Evolutionary conservation across 2,797 vertebrate species (phyloP).

Genomic region (Thaleichthys pacificus): DNA sequence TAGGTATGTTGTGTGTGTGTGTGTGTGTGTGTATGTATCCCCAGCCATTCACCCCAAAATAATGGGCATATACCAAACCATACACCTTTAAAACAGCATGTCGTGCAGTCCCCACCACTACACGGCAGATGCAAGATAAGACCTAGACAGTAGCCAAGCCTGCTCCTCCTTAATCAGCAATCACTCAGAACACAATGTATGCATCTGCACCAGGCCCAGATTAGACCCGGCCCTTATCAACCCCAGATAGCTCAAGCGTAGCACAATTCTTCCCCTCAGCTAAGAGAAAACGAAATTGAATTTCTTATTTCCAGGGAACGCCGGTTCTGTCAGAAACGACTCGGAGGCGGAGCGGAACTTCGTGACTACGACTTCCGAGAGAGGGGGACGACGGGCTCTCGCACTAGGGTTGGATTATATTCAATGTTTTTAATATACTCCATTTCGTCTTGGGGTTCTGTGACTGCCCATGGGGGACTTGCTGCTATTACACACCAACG

Average conservation of each 20-base stretch:
- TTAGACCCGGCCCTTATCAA: constrained; percentile 55
- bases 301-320: constrained; percentile 12
- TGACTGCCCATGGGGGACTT: constrained; percentile 22
- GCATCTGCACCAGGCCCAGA: constrained; percentile 44
- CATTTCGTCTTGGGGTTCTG: constrained; percentile 23
- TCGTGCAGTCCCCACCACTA: constrained; percentile 35
- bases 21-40: background rate
- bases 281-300: constrained; percentile 10
- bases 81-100: too few relatives aligned
- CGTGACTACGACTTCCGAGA: background rate
- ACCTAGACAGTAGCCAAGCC: constrained; percentile 34
- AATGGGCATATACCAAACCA: background rate
- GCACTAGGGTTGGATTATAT: background rate
- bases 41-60: too few relatives aligned
- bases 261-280: constrained; percentile 14
- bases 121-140: background rate
- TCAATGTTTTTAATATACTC: background rate
- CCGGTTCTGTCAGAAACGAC: constrained; percentile 9
- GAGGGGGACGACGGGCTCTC: background rate
- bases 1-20: background rate
- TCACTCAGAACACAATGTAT: constrained; percentile 47
- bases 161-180: constrained; percentile 48
- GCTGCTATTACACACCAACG: constrained; percentile 26
- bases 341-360: too few relatives aligned
- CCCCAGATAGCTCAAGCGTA: constrained; percentile 18